Base-by-base conservation (phyloP, 2,797 vertebrate genomes). In the Sphenopsis melanotis region DNA sequence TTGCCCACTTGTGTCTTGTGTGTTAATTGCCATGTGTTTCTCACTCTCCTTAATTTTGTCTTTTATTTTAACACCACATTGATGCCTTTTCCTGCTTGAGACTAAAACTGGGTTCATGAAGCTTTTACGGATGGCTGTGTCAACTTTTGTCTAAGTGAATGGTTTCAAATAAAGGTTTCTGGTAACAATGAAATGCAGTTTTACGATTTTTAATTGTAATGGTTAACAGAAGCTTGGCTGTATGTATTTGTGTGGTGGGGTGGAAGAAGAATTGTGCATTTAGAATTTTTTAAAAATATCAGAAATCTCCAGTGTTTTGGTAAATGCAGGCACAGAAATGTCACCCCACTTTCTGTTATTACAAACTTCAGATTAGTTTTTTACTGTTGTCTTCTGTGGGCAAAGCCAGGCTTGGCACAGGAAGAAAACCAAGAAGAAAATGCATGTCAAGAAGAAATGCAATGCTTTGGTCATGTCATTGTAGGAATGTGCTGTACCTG, bases 111-210 rank as follows among this genome's bases (percentile, higher is more conserved):
- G 24, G 6, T 39, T 92, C 9, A 23, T 76, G 34, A 69, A 49
- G 36, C 24, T 81, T 96, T 81, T 55, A 69, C 3, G 10, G 13
- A 23, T 0, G 1, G 6, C 68, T 91, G 5, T 87, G 75, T 46
- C 42, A 50, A 9, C 50, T 83, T 71, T 34, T 55, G 36, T 32
- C 53, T 29, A 36, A 72, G 61, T 71, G 65, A 68, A 39, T 60
- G 42, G 53, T 89, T 95, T 92, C 82, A 85, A n/a, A 77, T 44
- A 61, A 46, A 46, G 37, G n/a, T 32, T 94, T 75, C 61, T 87
- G n/a, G 24, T 83, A 47, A 29, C 60, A 71, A 4, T 57, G 39
- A 75, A 94, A 61, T 71, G 37, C 34, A 60, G 0, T 72, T 89
- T 82, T 60, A 71, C 16, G 3, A 1, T 16, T 68, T 47, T 76